phyloP scores from a whole-genome alignment of 2,113 vertebrate species.

The Centrocercus urophasianus region DNA sequence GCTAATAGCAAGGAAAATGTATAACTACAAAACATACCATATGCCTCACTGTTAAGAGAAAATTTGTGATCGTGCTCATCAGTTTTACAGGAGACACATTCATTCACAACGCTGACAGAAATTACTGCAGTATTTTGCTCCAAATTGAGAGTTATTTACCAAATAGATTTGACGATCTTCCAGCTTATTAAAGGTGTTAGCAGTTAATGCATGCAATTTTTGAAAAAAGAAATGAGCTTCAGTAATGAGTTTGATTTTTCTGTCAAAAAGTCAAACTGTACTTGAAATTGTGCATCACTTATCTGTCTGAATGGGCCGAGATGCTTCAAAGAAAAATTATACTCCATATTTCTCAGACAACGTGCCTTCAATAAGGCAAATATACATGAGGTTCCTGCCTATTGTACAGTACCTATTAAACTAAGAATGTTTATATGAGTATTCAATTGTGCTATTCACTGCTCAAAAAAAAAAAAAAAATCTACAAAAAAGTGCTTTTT shows the following conservation, averaged over 20 bases:
- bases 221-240: conserved; percentile 43
- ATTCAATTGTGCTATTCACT: background rate
- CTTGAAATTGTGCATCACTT: background rate
- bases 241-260: conserved; percentile 37
- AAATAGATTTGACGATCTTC: conserved; percentile 40
- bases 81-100: background rate
- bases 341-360: background rate
- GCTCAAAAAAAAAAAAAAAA: background rate
- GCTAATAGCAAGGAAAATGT: background rate
- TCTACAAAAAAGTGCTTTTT: background rate
- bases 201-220: conserved; percentile 26
- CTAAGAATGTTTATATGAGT: background rate
- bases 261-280: conserved; percentile 39
- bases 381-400: background rate
- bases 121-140: background rate
- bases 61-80: conserved; percentile 4
- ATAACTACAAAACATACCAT: background rate
- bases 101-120: background rate
- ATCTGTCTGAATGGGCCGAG: background rate
- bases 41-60: background rate
- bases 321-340: background rate
- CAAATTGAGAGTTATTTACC: conserved; percentile 58
- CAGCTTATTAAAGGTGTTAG: conserved; percentile 58
- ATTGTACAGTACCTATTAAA: background rate
- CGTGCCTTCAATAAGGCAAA: background rate